Evolutionary conservation across 2,113 vertebrate genomes (phyloP).

Genomic region (Myiagra hebetior): DNA sequence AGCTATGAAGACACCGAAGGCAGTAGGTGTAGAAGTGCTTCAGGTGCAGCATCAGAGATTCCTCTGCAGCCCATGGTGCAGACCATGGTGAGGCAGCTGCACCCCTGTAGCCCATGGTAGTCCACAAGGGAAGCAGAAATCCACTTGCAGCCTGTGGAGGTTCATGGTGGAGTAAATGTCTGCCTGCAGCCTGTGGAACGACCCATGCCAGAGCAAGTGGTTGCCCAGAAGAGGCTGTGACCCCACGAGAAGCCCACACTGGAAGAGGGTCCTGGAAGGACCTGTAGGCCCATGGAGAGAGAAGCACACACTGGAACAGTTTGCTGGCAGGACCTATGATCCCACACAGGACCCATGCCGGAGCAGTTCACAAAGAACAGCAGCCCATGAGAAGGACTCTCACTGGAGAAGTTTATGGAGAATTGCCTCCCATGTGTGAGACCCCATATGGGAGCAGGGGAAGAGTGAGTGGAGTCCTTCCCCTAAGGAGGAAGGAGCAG

Average conservation of each 20-base stretch:
- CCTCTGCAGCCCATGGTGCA: background rate
- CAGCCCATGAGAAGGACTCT: background rate
- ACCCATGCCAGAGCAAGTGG: background rate
- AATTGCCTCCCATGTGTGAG: background rate
- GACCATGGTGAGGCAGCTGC: background rate
- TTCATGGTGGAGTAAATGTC: background rate
- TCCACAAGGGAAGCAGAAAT: background rate
- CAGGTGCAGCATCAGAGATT: background rate
- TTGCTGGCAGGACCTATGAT: background rate
- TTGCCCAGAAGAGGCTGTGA: background rate
- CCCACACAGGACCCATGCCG: rapidly evolving
- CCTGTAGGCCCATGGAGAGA: background rate
- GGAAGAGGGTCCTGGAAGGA: background rate
- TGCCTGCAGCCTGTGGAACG: background rate
- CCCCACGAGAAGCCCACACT: rapidly evolving
- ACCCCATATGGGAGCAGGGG: background rate
- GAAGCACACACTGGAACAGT: background rate
- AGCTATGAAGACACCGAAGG: background rate
- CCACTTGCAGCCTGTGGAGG: background rate
- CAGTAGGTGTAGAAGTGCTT: background rate
- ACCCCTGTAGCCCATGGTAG: background rate
- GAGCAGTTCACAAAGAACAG: background rate
- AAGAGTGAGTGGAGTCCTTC: background rate
- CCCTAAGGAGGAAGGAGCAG: background rate
- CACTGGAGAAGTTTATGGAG: background rate